phyloP scores from a whole-genome alignment of 2,888 invertebrate species.

The Andrena hattorfiana region DNA sequence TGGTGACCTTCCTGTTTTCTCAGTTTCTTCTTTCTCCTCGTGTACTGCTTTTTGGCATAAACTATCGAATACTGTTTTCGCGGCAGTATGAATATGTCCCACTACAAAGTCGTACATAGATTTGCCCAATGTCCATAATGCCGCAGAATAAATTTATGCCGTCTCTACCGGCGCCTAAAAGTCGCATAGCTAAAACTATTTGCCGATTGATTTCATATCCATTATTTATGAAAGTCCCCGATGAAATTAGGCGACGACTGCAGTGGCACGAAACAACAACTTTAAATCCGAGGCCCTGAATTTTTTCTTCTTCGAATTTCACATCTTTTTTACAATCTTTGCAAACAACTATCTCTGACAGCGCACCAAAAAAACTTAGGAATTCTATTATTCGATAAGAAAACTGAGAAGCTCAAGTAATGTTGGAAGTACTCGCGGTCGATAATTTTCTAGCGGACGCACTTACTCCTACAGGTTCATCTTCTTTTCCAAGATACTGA shows the following conservation, averaged over 20 bases:
- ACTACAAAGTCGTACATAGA: background rate
- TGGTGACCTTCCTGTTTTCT: slow-evolving; percentile 16
- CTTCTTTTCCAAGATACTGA: no score
- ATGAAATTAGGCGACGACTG: background rate
- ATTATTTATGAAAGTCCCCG: background rate
- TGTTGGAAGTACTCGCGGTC: no score
- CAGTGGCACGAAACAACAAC: background rate
- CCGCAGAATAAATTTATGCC: slow-evolving; percentile 14
- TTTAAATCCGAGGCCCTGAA: background rate
- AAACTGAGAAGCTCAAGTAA: no score
- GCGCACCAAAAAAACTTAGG: no score
- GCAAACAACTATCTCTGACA: background rate
- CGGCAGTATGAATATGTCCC: background rate
- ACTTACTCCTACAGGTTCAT: no score
- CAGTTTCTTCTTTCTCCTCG: slow-evolving; percentile 33
- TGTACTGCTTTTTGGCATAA: slow-evolving; percentile 26
- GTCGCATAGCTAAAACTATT: slow-evolving; percentile 25
- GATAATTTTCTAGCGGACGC: no score
- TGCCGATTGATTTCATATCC: slow-evolving; percentile 21
- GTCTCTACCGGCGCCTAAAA: background rate
- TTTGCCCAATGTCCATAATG: slow-evolving; percentile 12
- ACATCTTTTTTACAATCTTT: background rate
- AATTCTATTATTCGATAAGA: no score
- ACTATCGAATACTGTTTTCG: background rate
- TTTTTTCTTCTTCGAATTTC: background rate